These are phyloP conservation scores for Chrysolina haemoptera DNA, from an alignment of 2,888 invertebrate genomes.

Conservation along the genomic window DNA sequence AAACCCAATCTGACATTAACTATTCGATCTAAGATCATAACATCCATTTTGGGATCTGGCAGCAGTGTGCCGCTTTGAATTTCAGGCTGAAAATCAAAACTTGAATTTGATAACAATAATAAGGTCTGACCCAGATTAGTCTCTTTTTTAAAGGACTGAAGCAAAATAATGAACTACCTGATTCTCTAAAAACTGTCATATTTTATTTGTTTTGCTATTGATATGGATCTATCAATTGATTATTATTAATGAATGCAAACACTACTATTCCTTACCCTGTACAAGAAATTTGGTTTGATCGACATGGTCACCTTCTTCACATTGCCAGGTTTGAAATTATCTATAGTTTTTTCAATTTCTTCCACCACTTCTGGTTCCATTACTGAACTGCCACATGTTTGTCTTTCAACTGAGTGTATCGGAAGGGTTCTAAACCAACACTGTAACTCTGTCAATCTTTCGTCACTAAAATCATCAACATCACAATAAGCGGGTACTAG, in stretches of 20 bases:
- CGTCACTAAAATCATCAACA: conserved; percentile 64
- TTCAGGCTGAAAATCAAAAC: conserved; percentile 65
- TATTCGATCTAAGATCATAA: conserved; percentile 86
- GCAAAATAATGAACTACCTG: too few species aligned
- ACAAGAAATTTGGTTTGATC: conserved; percentile 85
- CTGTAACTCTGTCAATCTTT: conserved; percentile 71
- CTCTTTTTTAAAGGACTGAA: too few species aligned
- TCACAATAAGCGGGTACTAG: too few species aligned
- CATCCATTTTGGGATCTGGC: conserved; percentile 80
- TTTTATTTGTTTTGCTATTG: too few species aligned
- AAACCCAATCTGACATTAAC: conserved; percentile 83
- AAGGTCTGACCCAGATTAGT: not conserved
- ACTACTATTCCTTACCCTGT: conserved; percentile 73
- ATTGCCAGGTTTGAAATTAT: conserved; percentile 55
- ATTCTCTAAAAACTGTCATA: too few species aligned
- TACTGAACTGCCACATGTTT: conserved; percentile 80
- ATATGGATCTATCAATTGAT: too few species aligned
- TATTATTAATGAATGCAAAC: too few species aligned
- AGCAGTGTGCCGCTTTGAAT: conserved; percentile 70
- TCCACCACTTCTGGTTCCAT: conserved; percentile 79
- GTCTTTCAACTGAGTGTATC: conserved; percentile 74
- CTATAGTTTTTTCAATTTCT: conserved; percentile 72
- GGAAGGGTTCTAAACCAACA: conserved; percentile 83
- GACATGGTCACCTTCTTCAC: conserved; percentile 78
- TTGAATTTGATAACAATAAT: not conserved